Evolutionary conservation across 2,113 vertebrate species (phyloP), one percentile per base, ranked within the genome.

Genomic region (Eurypyga helias): DNA sequence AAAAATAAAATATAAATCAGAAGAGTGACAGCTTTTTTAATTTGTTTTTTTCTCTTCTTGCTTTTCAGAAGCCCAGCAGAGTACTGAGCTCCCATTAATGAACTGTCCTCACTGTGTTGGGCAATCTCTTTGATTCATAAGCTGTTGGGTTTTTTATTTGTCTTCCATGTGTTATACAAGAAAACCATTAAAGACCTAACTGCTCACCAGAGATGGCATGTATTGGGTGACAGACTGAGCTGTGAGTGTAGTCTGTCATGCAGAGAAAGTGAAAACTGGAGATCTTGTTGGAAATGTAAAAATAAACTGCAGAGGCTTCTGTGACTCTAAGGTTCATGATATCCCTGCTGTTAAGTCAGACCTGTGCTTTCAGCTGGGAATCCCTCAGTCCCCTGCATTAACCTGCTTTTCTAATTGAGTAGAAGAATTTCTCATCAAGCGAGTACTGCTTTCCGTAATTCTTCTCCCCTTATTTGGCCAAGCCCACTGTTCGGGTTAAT

Each of bases 21-120:
- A 64, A 60, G 26, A 78, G 20, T 52, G n/a, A 60, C 10, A 36
- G 7, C 3, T 45, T 49, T 46, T 51, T 67, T 34, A 5, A 2
- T 3, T 4, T 7, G 0, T 5, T 34, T 31, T 6, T 64, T 34
- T 19, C 21, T 24, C 7, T 20, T 51, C 3, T 2, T 76, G 51
- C 7, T 89, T 60, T 83, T 46, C 41, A 45, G 51, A 87, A 93
- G 29, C 16, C 38, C 24, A 17, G 23, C 31, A 48, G 29, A 82
- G 17, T 57, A 34, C 21, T 85, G 33, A 41, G 1, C 10, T 82
- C 15, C 18, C 12, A n/a, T 61, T 76, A 76, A 69, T 41, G 36
- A 91, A 33, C 19, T 72, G 41, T 55, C 66, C n/a, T 79, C n/a
- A 20, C 7, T 34, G 29, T 33, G 17, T 4, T 86, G 21, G 54